Conservation (phyloP, 2,888 invertebrate genomes). For the Aproaerema taeniolella region DNA sequence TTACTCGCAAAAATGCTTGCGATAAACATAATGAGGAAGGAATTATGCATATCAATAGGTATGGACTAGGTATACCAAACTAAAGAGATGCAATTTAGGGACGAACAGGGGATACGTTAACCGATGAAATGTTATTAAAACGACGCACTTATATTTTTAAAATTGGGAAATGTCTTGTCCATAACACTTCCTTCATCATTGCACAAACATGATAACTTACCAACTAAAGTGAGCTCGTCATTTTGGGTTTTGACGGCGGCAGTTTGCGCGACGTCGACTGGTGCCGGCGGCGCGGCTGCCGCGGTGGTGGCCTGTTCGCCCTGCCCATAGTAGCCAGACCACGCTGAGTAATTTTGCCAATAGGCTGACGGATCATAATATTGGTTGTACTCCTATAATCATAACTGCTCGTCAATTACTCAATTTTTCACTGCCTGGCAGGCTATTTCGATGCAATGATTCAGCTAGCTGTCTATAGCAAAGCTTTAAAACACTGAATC, state of each 20-base stretch:
- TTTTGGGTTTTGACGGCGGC: slow-evolving; percentile 56
- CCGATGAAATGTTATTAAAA: too few relatives aligned
- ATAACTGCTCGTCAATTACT: slow-evolving; percentile 36
- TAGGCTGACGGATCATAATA: slow-evolving; percentile 91
- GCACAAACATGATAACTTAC: too few relatives aligned
- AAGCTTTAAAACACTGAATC: slow-evolving; percentile 8
- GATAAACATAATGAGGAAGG: too few relatives aligned
- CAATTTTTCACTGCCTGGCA: slow-evolving; percentile 10
- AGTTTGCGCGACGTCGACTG: slow-evolving; percentile 44
- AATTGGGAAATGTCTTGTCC: too few relatives aligned
- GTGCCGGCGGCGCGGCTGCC: slow-evolving; percentile 30
- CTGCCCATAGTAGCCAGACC: slow-evolving; percentile 87
- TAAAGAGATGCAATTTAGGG: too few relatives aligned
- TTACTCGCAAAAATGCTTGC: too few relatives aligned
- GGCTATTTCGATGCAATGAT: slow-evolving; percentile 10
- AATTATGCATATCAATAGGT: too few relatives aligned
- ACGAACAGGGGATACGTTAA: too few relatives aligned
- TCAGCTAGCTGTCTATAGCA: slow-evolving; percentile 11
- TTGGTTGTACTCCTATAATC: slow-evolving; percentile 81
- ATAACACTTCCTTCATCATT: too few relatives aligned
- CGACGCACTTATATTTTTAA: too few relatives aligned
- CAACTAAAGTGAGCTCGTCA: slow-evolving; percentile 86
- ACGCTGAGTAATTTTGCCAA: slow-evolving; percentile 91
- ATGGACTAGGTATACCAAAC: too few relatives aligned
- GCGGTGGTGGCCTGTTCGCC: slow-evolving; percentile 77